Evolutionary conservation across 2,113 vertebrate genomes (phyloP), one percentile per base, ranked within the genome.

Genomic region (Girardinichthys multiradiatus): DNA sequence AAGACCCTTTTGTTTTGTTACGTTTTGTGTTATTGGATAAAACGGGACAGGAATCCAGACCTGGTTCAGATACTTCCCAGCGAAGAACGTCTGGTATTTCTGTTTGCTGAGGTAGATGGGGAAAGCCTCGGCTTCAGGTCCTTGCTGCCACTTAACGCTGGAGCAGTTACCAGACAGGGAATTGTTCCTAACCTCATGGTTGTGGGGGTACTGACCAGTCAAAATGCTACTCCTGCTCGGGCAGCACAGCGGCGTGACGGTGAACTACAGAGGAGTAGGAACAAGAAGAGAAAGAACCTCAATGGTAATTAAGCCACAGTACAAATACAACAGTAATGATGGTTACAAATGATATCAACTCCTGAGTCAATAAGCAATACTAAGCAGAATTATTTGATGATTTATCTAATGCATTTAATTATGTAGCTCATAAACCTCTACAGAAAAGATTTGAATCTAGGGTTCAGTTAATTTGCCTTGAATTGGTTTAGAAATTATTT

Each of bases 1-100:
- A 4, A 42, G 17, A 17, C 13, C 39, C 14, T 17, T 42, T 17
- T 14, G 37, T 39, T 39, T 39, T 39, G 37, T 14, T 39, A 35
- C 10, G 5, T 27, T n/a, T 13, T 24, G 39, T 12, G 7, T 15
- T 10, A 39, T 39, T n/a, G 8, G 48, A n/a, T 19, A 51, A 54
- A 31, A 30, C 30, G 15, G 5, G 21, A n/a, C 2, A 17, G 4
- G n/a, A 27, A 37, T 51, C 26, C 83, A 30, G 1, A 95, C 94
- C 94, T 95, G 92, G 76, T 95, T 95, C 0, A 95, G 91, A 31
- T 95, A 95, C 58, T 95, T 95, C 15, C 94, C 95, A 2, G 90
- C 92, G 24, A 91, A 95, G 89, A 95, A 95, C 1, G 94, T 95
- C 88, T 94, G 92, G 89, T 95, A 95, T 1, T 75, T 78, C 28